Evolutionary conservation across 2,113 vertebrate species (phyloP), one percentile per base, ranked within the genome.

Genomic region (Notothenia rossii): DNA sequence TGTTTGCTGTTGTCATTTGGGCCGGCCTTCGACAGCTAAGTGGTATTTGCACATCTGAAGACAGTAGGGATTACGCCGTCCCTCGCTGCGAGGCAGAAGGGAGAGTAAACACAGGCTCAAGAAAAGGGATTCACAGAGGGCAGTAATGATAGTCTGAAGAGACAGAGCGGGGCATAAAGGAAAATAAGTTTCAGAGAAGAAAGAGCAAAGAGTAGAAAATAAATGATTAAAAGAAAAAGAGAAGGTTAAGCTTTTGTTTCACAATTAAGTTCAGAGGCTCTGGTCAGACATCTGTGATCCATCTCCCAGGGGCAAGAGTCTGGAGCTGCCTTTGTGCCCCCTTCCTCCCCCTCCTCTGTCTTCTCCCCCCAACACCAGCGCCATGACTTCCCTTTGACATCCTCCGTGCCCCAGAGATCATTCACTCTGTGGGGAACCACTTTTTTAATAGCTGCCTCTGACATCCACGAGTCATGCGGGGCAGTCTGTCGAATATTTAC

Each of bases 251-350:
- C 64, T 89, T 88, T 82, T 85, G 81, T 91, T 88, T 83, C 77
- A 71, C 60, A 77, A 71, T 89, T 86, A 88, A 79, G 60, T 79
- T 70, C 58, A 65, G 80, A 18, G 5, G 45, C 72, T 48, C 55
- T 18, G 83, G 86, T 92, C 91, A 89, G 84, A 91, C 92, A 92
- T 93, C 92, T 91, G 88, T 83, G 84, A 88, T 92, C 86, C 77
- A 77, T 89, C 88, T 90, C 87, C 74, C 68, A 64, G 75, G 70
- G 71, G 69, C 55, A 25, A 77, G 62, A 25, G 53, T 75, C 82
- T 91, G 81, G 77, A 84, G 51, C 60, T 76, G 62, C 68, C 54
- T 71, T 45, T 63, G 15, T 51, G 18, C 46, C 56, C 33, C 9
- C 56, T 6, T n/a, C 10, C 13, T 22, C 29, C 13, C n/a, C n/a